Percentiles rank a stretch among this genome's conserved stretches.
Conservation (phyloP, 2,113 vertebrate species). For the Oreotragus oreotragus region DNA sequence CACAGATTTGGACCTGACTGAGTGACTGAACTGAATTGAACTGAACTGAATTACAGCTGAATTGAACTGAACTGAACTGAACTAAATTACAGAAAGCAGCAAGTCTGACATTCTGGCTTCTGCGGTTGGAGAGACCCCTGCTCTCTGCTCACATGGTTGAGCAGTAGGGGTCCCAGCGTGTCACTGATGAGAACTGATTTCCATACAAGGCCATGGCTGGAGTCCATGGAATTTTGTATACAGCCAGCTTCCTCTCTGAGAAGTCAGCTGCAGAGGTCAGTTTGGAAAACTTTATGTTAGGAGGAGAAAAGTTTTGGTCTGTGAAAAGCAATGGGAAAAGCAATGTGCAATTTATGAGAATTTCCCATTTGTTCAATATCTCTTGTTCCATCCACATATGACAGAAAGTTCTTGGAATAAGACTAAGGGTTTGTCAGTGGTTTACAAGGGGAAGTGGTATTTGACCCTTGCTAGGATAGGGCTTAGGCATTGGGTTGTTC, state of each 20-base stretch:
- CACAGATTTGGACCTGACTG: neutral
- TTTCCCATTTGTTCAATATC: neutral
- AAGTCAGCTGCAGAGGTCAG: neutral
- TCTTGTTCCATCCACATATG: neutral
- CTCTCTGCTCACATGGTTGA: neutral
- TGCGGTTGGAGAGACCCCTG: neutral
- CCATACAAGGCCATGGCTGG: neutral
- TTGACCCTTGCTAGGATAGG: neutral
- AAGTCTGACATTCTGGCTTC: neutral
- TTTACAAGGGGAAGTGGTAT: neutral
- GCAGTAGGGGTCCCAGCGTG: neutral
- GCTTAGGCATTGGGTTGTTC: neutral
- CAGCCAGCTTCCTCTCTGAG: neutral
- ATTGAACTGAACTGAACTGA: neutral
- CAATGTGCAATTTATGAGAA: neutral
- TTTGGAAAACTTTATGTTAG: neutral
- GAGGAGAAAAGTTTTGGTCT: neutral
- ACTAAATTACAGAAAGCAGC: neutral
- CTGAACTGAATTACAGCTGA: neutral
- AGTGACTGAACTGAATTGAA: neutral
- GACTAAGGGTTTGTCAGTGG: neutral
- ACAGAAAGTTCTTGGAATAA: neutral
- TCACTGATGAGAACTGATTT: neutral
- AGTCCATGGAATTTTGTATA: neutral
- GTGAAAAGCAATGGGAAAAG: neutral